Conservation (phyloP, 1,140 invertebrate species). For the Ganaspis sp. region DNA sequence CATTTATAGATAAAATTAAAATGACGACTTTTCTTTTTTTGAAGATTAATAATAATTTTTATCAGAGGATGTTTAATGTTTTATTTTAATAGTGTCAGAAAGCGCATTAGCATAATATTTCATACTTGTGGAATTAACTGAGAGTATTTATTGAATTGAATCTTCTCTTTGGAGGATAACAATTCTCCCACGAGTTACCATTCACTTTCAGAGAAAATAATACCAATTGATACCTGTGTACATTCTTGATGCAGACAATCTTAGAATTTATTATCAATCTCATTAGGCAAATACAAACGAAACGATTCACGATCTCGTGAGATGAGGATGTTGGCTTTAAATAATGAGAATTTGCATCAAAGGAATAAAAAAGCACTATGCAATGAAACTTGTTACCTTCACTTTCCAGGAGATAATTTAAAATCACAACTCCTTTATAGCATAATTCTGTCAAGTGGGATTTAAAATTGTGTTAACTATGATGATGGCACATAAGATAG, state of each 20-base stretch:
- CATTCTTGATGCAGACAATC: not conserved
- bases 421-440: slow-evolving; percentile 33
- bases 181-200: slow-evolving; percentile 20
- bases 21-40: too few species aligned
- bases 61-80: too few species aligned
- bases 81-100: not conserved
- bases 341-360: not conserved
- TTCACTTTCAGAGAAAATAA: slow-evolving; percentile 16
- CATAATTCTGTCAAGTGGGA: slow-evolving; percentile 38
- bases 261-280: slow-evolving; percentile 14
- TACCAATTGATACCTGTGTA: not conserved
- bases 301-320: slow-evolving; percentile 11
- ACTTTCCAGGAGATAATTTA: slow-evolving; percentile 39
- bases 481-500: too few species aligned
- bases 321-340: slow-evolving; percentile 9
- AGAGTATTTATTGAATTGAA: slow-evolving; percentile 19
- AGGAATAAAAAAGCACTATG: not conserved
- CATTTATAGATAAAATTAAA: too few species aligned
- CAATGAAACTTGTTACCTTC: slow-evolving; percentile 19
- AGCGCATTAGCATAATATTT: not conserved
- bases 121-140: not conserved
- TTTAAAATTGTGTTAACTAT: too few species aligned
- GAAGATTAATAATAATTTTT: too few species aligned
- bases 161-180: not conserved
- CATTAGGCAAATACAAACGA: slow-evolving; percentile 8